phyloP scores from a whole-genome alignment of 2,888 invertebrate species.

The Drosophila ustulata region DNA sequence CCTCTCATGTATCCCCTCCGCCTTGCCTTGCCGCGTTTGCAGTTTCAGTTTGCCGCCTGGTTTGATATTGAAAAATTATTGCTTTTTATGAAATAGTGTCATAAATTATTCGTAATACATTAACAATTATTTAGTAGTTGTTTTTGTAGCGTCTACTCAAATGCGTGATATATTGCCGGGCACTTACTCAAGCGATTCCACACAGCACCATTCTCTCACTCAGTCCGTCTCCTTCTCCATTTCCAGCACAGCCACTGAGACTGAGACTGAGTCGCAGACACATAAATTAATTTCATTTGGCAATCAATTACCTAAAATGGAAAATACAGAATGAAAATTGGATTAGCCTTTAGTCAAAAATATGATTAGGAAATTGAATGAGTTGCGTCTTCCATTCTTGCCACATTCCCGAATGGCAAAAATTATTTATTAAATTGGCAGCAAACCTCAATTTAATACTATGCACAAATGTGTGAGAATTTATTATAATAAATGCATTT shows the following conservation, averaged over 20 bases:
- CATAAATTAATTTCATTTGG: slow-evolving; percentile 71
- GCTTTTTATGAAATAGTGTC: slow-evolving; percentile 81
- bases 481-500: slow-evolving; percentile 6
- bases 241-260: background rate
- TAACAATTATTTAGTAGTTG: slow-evolving; percentile 81
- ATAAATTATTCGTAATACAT: slow-evolving; percentile 82
- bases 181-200: slow-evolving; percentile 72
- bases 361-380: slow-evolving; percentile 4
- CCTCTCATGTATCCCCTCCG: background rate
- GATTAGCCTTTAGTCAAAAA: slow-evolving; percentile 16
- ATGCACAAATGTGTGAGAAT: slow-evolving; percentile 2
- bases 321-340: slow-evolving; percentile 30
- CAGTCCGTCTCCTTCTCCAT: background rate
- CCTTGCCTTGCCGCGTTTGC: slow-evolving; percentile 8
- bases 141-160: slow-evolving; percentile 70
- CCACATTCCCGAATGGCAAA: background rate
- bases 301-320: slow-evolving; percentile 76
- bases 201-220: background rate
- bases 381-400: background rate
- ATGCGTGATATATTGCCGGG: slow-evolving; percentile 70
- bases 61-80: slow-evolving; percentile 82
- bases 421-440: background rate
- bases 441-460: background rate
- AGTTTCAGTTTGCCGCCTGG: slow-evolving; percentile 69
- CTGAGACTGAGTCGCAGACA: slow-evolving; percentile 39